Evolutionary conservation across 2,797 vertebrate genomes (phyloP), one percentile per base, ranked within the genome.

Genomic region (Numenius phaeopus): DNA sequence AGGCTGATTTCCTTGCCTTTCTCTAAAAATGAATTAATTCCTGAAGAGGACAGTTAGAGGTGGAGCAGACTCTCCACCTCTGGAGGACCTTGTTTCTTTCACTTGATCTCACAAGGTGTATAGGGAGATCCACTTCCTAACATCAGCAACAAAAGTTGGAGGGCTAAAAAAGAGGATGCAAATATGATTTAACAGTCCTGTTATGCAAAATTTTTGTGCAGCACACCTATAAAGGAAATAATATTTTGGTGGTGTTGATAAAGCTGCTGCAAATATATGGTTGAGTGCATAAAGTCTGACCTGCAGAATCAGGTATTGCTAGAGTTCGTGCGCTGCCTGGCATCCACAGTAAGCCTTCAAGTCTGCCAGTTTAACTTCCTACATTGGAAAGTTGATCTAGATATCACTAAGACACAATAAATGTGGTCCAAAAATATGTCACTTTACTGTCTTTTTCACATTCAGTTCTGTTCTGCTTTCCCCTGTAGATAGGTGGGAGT

Each of bases 401-500:
- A 24, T 83, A n/a, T 30, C 42, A 65, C 21, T 46, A 42, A 69
- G 24, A 49, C 2, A 62, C 16, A 65, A 79, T 34, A 90, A 65
- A n/a, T 47, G 15, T 65, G 13, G 9, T 90, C 15, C 17, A 77
- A 91, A 91, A 88, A 59, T 62, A 1, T 5, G 1, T 32, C 59
- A 70, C 4, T 85, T 87, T 39, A 22, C 6, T 32, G 13, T 39
- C 11, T 57, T 10, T 78, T 67, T 49, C 13, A 80, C 30, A 54
- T 78, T 34, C 30, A 32, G 32, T 64, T 94, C 62, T 89, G 9
- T 32, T 92, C 79, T 91, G 15, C 10, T 90, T 91, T 90, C 34
- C 54, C 29, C 15, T 73, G 44, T 79, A 78, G 54, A 19, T 72
- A 86, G 24, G 93, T 93, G 72, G 94, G 85, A 94, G 72, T 92